Base-by-base conservation (phyloP, 2,888 invertebrate genomes). In the Deroplatys truncata region DNA sequence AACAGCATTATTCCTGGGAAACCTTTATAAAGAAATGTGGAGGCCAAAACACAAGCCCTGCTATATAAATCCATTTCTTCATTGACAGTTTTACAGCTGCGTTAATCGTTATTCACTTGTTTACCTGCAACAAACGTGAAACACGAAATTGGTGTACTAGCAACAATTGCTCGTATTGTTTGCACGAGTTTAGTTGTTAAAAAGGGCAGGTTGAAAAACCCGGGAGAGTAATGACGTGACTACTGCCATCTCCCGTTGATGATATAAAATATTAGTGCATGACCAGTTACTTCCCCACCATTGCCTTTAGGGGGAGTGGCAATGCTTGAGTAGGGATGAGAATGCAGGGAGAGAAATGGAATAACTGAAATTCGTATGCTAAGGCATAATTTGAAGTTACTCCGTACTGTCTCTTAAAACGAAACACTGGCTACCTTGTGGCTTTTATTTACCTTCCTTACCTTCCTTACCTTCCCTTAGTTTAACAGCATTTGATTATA, bases 201-300 rank as follows among this genome's bases (percentile, higher is more conserved):
- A 43, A 43, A 43, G 56, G 56, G 25, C 20, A 72, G 7, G 56
- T 72, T 72, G 56, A 72, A 72, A 72, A 3, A 72, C 56, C 56
- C 56, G 56, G 56, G 56, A 72, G 56, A 72, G 56, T 20, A 72
- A 72, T 72, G 56, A 72, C 20, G 56, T 72, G 56, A 72, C 28
- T 43, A 82, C 35, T 89, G 89, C 89, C 89, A 89, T 89, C 89
- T 89, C 84, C 25, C 84, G 86, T 86, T 43, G 2, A 72, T 83
- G 7, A 82, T 43, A 49, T 28, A 25, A 85, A 82, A 49, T 16
- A 35, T 56, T 88, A 56, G 20, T 86, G 5, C 43, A 28, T 82
- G 82, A 28, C 89, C 89, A 28, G 82, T 43, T 35, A 35, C 35
- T 35, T 35, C n/a, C 29, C 56, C 56, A 72, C 56, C 56, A 72